phyloP scores from a whole-genome alignment of 2,888 invertebrate genomes.

The Drosophila greeni region DNA sequence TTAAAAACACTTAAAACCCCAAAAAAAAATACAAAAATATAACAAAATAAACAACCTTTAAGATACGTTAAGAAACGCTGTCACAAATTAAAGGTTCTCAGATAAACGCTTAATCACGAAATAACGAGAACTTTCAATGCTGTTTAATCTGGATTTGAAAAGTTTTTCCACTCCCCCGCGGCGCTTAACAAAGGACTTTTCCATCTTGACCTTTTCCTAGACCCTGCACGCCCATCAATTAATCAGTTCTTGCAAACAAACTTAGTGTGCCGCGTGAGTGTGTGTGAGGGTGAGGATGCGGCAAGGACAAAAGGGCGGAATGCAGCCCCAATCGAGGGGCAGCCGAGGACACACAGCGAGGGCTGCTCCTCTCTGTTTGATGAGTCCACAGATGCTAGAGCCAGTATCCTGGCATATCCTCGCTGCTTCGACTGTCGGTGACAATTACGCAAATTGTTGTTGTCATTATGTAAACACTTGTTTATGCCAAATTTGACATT shows the following conservation, averaged over 20 bases:
- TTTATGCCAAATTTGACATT: constrained; percentile 72
- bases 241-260: constrained; percentile 27
- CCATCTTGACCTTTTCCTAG: constrained; percentile 19
- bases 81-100: not conserved
- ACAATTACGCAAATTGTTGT: constrained; percentile 74
- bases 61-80: not conserved
- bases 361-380: constrained; percentile 15
- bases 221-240: constrained; percentile 19
- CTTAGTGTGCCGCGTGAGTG: not conserved
- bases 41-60: not conserved
- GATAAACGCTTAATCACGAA: constrained; percentile 10
- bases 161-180: not conserved
- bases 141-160: constrained; percentile 14
- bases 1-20: not conserved
- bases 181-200: constrained; percentile 9
- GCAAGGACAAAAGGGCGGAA: constrained; percentile 3
- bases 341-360: constrained; percentile 1
- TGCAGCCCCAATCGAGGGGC: constrained; percentile 18
- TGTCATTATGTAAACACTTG: constrained; percentile 74
- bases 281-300: not conserved
- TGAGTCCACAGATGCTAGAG: constrained; percentile 18
- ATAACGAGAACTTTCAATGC: constrained; percentile 1
- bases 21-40: not conserved
- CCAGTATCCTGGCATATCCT: constrained; percentile 5
- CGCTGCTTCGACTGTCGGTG: constrained; percentile 29